phyloP scores from a whole-genome alignment of 2,797 vertebrate genomes.

The Limnodromus scolopaceus region DNA sequence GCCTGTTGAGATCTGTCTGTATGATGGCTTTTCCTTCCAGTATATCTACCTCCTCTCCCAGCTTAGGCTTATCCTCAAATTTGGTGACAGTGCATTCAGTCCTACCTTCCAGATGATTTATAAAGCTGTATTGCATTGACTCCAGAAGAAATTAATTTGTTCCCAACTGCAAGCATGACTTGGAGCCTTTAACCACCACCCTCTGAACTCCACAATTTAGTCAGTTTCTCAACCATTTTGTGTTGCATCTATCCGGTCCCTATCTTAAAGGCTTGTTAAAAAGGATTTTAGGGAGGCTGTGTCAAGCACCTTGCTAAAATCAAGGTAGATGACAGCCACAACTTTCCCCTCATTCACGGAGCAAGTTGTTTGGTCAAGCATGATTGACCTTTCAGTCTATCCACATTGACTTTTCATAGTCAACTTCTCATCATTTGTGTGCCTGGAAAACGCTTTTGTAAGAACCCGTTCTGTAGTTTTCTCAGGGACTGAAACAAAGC shows the following conservation, averaged over 20 bases:
- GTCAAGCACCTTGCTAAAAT: background rate
- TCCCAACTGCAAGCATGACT: background rate
- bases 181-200: background rate
- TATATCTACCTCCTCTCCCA: background rate
- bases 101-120: background rate
- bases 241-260: background rate
- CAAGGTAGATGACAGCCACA: background rate
- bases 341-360: background rate
- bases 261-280: background rate
- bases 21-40: background rate
- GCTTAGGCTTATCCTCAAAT: background rate
- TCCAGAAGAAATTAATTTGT: background rate
- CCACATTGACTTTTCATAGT: background rate
- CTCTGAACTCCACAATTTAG: background rate
- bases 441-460: background rate
- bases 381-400: background rate
- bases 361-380: background rate
- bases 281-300: background rate
- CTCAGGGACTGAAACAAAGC: background rate
- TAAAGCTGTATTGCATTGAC: background rate
- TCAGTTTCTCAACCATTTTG: background rate
- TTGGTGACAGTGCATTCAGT: background rate
- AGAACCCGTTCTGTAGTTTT: background rate
- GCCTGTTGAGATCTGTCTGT: background rate
- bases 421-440: background rate